Conservation (phyloP, 2,113 vertebrate genomes). For the Sinocyclocheilus anophthalmus region DNA sequence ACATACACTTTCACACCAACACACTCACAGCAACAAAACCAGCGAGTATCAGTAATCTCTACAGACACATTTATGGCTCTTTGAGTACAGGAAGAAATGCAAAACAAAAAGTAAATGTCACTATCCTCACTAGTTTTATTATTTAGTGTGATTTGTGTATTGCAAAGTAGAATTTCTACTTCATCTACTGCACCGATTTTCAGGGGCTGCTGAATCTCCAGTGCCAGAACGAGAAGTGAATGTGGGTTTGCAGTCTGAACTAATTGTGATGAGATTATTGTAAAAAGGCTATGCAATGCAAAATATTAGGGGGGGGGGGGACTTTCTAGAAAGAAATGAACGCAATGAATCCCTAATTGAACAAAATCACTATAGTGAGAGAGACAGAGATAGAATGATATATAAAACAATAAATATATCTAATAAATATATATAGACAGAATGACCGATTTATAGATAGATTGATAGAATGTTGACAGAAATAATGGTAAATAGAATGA, state of each 20-base stretch:
- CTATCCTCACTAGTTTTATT: not conserved
- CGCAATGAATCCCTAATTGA: too few relatives aligned
- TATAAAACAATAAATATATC: too few relatives aligned
- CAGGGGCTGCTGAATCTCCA: not conserved
- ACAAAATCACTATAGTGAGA: too few relatives aligned
- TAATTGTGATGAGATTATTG: not conserved
- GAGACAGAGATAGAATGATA: too few relatives aligned
- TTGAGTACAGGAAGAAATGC: not conserved
- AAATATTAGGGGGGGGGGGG: not conserved
- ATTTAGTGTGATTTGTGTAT: not conserved
- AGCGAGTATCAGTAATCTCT: not conserved
- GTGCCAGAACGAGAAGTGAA: not conserved
- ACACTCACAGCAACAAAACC: slow-evolving; percentile 2
- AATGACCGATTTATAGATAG: too few relatives aligned
- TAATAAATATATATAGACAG: too few relatives aligned
- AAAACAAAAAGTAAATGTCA: slow-evolving; percentile 16
- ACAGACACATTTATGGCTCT: not conserved
- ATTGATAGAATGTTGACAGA: too few relatives aligned
- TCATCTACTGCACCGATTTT: not conserved
- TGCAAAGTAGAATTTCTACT: not conserved
- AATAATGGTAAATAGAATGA: too few relatives aligned
- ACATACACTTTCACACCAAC: slow-evolving; percentile 37
- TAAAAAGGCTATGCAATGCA: not conserved
- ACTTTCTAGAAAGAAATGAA: not conserved
- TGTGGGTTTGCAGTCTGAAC: not conserved